Evolutionary conservation across 2,888 invertebrate genomes (phyloP).

Genomic region (Spicauda simplicius): DNA sequence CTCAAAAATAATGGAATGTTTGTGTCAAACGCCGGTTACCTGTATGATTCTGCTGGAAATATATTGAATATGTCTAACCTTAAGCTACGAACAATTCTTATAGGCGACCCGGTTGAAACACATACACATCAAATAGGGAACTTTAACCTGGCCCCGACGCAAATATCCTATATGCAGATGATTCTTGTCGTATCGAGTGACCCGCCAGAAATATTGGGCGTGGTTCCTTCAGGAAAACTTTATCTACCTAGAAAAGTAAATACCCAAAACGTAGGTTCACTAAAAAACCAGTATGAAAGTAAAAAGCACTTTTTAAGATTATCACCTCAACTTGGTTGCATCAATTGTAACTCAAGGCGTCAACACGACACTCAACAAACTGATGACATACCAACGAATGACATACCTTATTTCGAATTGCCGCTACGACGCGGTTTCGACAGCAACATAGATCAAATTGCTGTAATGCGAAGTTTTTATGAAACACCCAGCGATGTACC

Average conservation of each 20-base stretch:
- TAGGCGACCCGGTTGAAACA: conserved; percentile 51
- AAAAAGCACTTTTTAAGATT: neutral
- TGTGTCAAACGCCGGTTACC: conserved; percentile 45
- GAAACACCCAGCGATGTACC: neutral
- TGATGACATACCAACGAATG: neutral
- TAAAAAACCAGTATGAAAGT: neutral
- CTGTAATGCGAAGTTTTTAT: neutral
- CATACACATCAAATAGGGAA: neutral
- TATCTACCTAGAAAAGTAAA: conserved; percentile 39
- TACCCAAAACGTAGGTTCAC: neutral
- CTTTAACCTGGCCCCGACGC: neutral
- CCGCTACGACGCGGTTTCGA: neutral
- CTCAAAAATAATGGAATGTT: conserved; percentile 54
- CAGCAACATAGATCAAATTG: neutral
- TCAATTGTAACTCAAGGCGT: neutral
- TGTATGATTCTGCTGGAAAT: conserved; percentile 51
- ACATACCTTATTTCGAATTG: neutral
- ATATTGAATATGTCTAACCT: conserved; percentile 52
- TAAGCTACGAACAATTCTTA: conserved; percentile 57
- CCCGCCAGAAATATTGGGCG: conserved; percentile 59
- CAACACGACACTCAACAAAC: neutral
- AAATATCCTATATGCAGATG: conserved; percentile 10
- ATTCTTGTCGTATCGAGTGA: conserved; percentile 30
- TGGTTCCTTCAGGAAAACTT: conserved; percentile 58
- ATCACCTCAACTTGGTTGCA: neutral